These are phyloP conservation scores for Eupeodes latifasciatus DNA, from an alignment of 2,888 invertebrate species.

Conservation along the genomic window DNA sequence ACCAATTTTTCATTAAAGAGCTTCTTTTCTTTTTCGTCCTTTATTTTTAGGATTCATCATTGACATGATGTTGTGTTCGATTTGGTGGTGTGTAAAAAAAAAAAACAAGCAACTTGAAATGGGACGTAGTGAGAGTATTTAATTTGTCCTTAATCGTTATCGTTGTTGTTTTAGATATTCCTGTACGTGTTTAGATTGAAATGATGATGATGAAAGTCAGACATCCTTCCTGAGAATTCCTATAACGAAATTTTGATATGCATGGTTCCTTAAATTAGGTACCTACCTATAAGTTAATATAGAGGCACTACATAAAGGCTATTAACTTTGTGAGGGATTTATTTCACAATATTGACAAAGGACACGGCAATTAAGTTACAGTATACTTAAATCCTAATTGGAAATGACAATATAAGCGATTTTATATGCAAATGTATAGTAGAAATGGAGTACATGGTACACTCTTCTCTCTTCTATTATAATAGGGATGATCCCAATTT, in stretches of 20 bases:
- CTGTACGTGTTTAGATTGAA: neutral
- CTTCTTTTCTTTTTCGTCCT: constrained; percentile 19
- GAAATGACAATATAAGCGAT: constrained; percentile 2
- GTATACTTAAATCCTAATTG: constrained; percentile 11
- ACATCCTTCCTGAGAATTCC: constrained; percentile 17
- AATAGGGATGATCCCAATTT: neutral
- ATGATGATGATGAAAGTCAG: constrained; percentile 23
- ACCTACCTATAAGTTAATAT: neutral
- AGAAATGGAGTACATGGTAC: neutral
- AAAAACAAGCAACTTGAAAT: neutral
- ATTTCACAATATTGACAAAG: constrained; percentile 1
- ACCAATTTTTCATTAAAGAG: neutral
- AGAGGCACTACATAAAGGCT: neutral
- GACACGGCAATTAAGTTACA: constrained; percentile 15
- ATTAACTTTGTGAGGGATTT: constrained; percentile 23
- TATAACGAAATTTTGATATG: neutral
- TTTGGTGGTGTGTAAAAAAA: constrained; percentile 33
- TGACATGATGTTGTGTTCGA: constrained; percentile 31
- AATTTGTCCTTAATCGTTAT: constrained; percentile 43
- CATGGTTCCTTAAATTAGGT: neutral
- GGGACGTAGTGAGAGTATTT: constrained; percentile 30
- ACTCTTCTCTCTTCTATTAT: neutral
- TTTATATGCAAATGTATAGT: constrained; percentile 8
- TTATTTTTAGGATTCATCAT: constrained; percentile 33
- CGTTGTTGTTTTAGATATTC: neutral